Conservation (phyloP, 2,888 invertebrate genomes). For the Stegana nigrithorax region DNA sequence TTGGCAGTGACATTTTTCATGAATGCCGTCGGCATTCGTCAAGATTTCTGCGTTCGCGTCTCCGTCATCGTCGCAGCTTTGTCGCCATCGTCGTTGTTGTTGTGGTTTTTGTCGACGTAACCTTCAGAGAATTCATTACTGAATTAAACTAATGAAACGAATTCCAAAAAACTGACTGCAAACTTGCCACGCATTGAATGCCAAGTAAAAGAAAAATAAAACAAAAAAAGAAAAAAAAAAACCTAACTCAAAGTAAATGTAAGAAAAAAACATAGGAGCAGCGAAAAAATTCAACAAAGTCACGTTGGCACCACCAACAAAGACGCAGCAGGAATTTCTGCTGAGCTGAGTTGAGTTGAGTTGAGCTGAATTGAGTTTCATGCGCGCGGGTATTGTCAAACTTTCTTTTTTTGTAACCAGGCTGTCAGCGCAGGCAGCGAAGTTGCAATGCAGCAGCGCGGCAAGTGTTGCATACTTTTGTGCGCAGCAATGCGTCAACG, state of each 20-base stretch:
- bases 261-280: neutral
- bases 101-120: too few relatives aligned
- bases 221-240: too few relatives aligned
- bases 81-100: too few relatives aligned
- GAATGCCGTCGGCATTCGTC: too few relatives aligned
- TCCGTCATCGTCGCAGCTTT: too few relatives aligned
- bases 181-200: neutral
- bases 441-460: too few relatives aligned
- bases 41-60: too few relatives aligned
- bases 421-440: neutral
- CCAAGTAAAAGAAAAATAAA: neutral
- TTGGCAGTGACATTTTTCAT: constrained; percentile 10
- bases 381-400: too few relatives aligned
- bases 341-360: neutral
- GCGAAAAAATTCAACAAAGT: neutral
- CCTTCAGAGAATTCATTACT: constrained; percentile 16
- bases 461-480: constrained; percentile 11
- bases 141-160: constrained; percentile 23
- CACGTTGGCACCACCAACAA: neutral
- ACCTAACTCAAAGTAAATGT: neutral
- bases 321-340: too few relatives aligned
- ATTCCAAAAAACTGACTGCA: constrained; percentile 9
- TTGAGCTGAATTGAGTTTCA: constrained; percentile 4
- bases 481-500: constrained; percentile 11
- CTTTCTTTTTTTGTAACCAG: neutral